These are phyloP conservation scores for Alosa sapidissima DNA, from an alignment of 2,797 vertebrate genomes.

Conservation along the genomic window DNA sequence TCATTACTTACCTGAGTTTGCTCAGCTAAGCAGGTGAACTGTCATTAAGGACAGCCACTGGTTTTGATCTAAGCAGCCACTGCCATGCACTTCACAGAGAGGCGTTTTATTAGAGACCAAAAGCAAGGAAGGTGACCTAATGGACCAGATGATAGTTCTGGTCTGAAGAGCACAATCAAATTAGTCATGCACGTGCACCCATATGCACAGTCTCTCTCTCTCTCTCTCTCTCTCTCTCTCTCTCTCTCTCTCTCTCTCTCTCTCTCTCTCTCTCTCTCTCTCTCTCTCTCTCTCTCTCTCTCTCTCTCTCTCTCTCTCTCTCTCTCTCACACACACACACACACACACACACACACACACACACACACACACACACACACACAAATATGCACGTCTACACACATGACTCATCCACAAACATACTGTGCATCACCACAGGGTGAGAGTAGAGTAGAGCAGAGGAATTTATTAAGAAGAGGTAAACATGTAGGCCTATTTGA, in stretches of 20 bases:
- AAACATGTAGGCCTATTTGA: no score
- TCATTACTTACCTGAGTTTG: background rate
- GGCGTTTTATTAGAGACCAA: no score
- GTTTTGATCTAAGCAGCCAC: background rate
- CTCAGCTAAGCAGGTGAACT: slow-evolving; percentile 10
- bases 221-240: background rate
- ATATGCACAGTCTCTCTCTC: no score
- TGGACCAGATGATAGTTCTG: background rate
- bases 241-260: no score
- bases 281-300: no score
- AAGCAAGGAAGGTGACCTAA: background rate
- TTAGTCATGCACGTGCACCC: background rate
- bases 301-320: no score
- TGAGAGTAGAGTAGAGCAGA: no score
- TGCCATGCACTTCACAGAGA: background rate
- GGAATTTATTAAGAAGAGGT: no score
- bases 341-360: background rate
- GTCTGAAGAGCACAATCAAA: background rate
- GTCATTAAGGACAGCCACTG: background rate
- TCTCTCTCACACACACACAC: background rate
- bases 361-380: background rate
- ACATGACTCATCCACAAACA: no score
- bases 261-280: no score
- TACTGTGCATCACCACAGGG: background rate
- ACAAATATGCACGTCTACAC: background rate